Percentiles rank a stretch among this genome's conserved stretches.
Conservation (phyloP, 2,888 invertebrate genomes). For the Parnassius smintheus region DNA sequence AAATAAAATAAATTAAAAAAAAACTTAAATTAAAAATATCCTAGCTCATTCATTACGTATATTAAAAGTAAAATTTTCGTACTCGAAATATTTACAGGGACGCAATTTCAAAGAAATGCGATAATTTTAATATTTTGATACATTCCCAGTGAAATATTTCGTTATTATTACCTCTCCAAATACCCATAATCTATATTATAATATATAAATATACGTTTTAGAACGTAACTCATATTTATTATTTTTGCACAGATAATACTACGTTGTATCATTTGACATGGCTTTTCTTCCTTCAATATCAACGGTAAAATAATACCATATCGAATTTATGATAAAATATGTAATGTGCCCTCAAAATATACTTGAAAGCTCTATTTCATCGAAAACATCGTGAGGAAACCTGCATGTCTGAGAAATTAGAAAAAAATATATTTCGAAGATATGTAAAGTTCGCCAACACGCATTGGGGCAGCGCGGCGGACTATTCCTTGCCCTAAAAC, state of each 20-base stretch:
- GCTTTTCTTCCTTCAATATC: no score
- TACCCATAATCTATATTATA: neutral
- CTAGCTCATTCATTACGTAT: slow-evolving; percentile 5
- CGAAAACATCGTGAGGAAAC: no score
- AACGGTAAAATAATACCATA: no score
- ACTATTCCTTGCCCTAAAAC: no score
- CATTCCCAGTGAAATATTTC: slow-evolving; percentile 31
- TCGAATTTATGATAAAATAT: no score
- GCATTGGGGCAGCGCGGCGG: no score
- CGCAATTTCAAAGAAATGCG: slow-evolving; percentile 21
- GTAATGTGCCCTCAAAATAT: neutral
- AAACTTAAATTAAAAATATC: neutral
- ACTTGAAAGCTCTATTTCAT: neutral
- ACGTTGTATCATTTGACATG: slow-evolving; percentile 2
- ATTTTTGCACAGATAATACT: neutral
- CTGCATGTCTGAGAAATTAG: no score
- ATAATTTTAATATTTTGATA: slow-evolving; percentile 39
- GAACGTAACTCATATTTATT: slow-evolving; percentile 1
- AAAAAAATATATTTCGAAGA: no score
- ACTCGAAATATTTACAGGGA: slow-evolving; percentile 28
- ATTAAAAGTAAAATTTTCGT: slow-evolving; percentile 5
- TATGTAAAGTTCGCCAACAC: no score
- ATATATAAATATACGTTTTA: neutral
- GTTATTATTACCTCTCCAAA: neutral
- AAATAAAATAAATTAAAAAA: no score